These are phyloP conservation scores for Lateolabrax maculatus DNA, from an alignment of 2,797 vertebrate species.

Conservation along the genomic window DNA sequence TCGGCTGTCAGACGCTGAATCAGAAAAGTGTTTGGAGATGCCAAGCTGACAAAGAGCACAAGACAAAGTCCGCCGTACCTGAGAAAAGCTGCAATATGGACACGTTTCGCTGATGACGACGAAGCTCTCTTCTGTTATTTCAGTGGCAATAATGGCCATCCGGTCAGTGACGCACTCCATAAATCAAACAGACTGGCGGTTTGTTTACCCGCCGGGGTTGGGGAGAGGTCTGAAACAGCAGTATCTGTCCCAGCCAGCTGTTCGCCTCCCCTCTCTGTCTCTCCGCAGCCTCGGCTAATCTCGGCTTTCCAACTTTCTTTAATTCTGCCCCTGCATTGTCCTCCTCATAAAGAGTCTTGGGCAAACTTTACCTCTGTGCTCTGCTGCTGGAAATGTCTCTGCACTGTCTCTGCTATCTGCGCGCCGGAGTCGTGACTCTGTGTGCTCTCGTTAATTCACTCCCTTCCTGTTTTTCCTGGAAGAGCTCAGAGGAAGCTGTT, in stretches of 20 bases:
- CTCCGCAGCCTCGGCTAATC: constrained; percentile 77
- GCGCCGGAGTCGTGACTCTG: constrained; percentile 28
- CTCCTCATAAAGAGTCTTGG: constrained; percentile 68
- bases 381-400: constrained; percentile 20
- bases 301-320: constrained; percentile 74
- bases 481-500: constrained; percentile 46
- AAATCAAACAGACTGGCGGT: constrained; percentile 84
- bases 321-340: constrained; percentile 74
- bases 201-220: constrained; percentile 83
- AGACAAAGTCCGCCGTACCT: constrained; percentile 65
- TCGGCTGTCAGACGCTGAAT: constrained; percentile 58
- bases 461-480: constrained; percentile 12
- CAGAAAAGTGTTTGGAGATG: constrained; percentile 62
- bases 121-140: constrained; percentile 68
- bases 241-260: constrained; percentile 87
- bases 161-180: constrained; percentile 80
- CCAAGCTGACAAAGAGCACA: constrained; percentile 67
- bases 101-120: constrained; percentile 71
- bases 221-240: constrained; percentile 79
- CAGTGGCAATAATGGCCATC: constrained; percentile 80
- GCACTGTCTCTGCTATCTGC: constrained; percentile 27
- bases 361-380: constrained; percentile 61
- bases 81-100: constrained; percentile 75
- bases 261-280: constrained; percentile 56
- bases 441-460: constrained; percentile 56